Conservation (phyloP, 2,888 invertebrate genomes). For the Margaritifera margaritifera region DNA sequence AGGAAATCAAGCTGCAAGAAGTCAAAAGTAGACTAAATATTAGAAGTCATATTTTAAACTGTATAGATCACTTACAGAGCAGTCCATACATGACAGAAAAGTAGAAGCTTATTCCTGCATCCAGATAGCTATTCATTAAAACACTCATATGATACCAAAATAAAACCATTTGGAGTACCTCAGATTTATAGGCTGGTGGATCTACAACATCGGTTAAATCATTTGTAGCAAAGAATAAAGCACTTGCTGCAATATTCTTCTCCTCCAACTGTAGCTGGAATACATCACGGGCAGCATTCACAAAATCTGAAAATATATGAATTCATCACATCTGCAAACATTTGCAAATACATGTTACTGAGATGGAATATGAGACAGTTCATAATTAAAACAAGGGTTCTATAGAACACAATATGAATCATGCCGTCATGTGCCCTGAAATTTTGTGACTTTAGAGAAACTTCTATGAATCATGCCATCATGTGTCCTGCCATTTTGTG, state of each 20-base stretch:
- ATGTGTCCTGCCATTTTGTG: too few species aligned
- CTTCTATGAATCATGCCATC: too few species aligned
- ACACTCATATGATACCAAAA: not conserved
- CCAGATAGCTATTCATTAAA: too few species aligned
- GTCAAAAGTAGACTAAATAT: not conserved
- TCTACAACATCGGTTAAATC: constrained; percentile 43
- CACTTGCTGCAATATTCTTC: constrained; percentile 39
- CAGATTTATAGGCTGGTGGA: constrained; percentile 45
- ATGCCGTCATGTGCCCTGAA: too few species aligned
- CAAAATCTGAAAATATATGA: constrained; percentile 55
- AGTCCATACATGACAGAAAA: too few species aligned
- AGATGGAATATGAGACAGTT: too few species aligned
- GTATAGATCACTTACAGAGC: not conserved
- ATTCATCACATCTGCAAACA: not conserved
- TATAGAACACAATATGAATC: too few species aligned
- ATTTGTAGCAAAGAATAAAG: constrained; percentile 46
- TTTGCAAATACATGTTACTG: too few species aligned
- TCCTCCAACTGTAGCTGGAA: constrained; percentile 56
- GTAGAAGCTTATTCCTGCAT: too few species aligned
- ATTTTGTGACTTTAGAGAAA: too few species aligned
- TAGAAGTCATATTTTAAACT: not conserved
- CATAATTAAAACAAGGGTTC: too few species aligned
- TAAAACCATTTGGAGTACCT: constrained; percentile 20
- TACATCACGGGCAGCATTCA: constrained; percentile 54
- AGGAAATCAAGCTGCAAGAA: too few species aligned